A percentile compares a stretch with the other conserved stretches of the same genome.
These are phyloP conservation scores for Brenthis hecate DNA, from an alignment of 2,888 invertebrate genomes.

Conservation along the genomic window DNA sequence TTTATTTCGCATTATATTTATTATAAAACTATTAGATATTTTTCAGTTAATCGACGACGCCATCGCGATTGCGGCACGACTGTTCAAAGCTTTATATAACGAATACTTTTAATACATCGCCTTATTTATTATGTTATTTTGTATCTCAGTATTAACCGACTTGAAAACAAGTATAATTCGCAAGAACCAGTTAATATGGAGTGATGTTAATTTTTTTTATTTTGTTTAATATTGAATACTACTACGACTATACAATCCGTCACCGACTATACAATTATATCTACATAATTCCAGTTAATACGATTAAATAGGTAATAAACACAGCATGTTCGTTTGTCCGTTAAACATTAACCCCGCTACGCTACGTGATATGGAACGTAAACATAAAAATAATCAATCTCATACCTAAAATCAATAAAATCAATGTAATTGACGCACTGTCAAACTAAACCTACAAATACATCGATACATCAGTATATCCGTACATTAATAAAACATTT, in stretches of 20 bases:
- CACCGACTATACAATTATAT: constrained; percentile 70
- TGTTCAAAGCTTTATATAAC: constrained; percentile 1
- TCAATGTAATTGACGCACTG: constrained; percentile 69
- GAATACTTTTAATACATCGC: background rate
- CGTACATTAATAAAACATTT: constrained; percentile 48
- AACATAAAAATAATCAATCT: constrained; percentile 53
- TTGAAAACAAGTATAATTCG: background rate
- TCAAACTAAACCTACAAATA: constrained; percentile 48
- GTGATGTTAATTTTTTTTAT: constrained; percentile 48
- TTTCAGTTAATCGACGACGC: background rate
- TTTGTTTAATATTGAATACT: constrained; percentile 62
- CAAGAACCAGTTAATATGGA: constrained; percentile 3
- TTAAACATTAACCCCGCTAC: constrained; percentile 47
- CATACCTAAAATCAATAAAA: constrained; percentile 54
- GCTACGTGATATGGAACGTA: constrained; percentile 70
- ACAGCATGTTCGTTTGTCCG: constrained; percentile 65
- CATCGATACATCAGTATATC: constrained; percentile 32
- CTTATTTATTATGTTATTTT: background rate
- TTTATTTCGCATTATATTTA: constrained; percentile 66
- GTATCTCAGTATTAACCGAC: constrained; percentile 11
- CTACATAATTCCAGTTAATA: constrained; percentile 62
- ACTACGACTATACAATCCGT: constrained; percentile 68
- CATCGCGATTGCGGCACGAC: background rate
- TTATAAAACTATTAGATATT: constrained; percentile 67
- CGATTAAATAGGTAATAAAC: constrained; percentile 59